Evolutionary conservation across 1,140 invertebrate species (phyloP), one percentile per base, ranked within the genome.

Genomic region (Pararge aegeria): DNA sequence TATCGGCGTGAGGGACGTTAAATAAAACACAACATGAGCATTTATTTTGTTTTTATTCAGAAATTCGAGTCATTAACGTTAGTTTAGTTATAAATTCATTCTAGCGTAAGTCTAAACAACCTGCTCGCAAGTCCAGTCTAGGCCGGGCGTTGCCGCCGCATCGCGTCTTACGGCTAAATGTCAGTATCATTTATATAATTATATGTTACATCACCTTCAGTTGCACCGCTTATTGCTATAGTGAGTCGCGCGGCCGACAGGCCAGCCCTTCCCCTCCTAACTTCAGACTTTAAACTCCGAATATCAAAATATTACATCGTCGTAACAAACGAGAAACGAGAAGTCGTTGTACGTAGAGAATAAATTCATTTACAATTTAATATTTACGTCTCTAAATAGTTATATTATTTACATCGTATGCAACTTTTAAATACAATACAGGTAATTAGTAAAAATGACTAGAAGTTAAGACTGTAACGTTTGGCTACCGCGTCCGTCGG

Each of bases 11-110:
- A n/a, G n/a, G n/a, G n/a, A n/a, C n/a, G n/a, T n/a, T 55, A 27
- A 34, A 62, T 42, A 30, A 40, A 37, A 56, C 54, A 68, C 42
- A 55, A 65, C 64, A 61, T 54, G 61, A 70, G 65, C 44, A 56
- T 65, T 73, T 67, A 66, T 65, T 56, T 76, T 63, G 65, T 72
- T 79, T 80, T 87, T 83, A 83, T 87, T 85, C 66, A 73, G 78
- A 85, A 84, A 84, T 73, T 73, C 73, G 71, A 83, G 77, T 75
- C 78, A 66, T 79, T 83, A 87, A 83, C 82, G 74, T 80, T 81
- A 83, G 53, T 78, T 82, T 75, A 76, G 64, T 72, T 83, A 85
- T 84, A 84, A 84, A 84, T 83, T 84, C 78, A 80, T 83, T 80
- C 81, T 88, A 86, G 83, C 83, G 78, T 77, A 68, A 61, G 54